Percentiles rank a stretch among this genome's conserved stretches.
These are phyloP conservation scores for Pediacus dermestoides DNA, from an alignment of 2,888 invertebrate genomes.

Conservation along the genomic window DNA sequence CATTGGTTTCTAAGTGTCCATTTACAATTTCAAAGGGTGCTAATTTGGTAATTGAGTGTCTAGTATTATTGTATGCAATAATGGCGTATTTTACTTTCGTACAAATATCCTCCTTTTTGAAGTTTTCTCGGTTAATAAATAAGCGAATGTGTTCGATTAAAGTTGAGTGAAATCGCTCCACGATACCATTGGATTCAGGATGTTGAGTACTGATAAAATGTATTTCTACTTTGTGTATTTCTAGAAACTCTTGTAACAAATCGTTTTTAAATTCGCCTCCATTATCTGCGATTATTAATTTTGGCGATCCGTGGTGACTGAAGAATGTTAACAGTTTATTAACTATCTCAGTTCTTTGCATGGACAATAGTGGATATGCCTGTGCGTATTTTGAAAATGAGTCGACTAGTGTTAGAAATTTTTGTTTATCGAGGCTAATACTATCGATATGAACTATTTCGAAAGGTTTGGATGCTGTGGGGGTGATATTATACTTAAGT, in stretches of 20 bases:
- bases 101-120: conserved; percentile 8
- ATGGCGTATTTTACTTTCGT: conserved; percentile 15
- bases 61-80: conserved; percentile 18
- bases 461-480: conserved; percentile 17
- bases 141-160: conserved; percentile 20
- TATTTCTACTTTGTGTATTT: conserved; percentile 21
- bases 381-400: conserved; percentile 25
- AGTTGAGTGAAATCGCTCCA: conserved; percentile 20
- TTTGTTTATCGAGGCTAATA: conserved; percentile 11
- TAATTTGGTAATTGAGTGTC: conserved; percentile 18
- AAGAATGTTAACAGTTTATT: conserved; percentile 22
- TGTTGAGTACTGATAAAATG: conserved; percentile 22
- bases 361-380: conserved; percentile 17
- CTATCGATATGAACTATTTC: conserved; percentile 19
- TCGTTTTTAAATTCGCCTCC: conserved; percentile 24
- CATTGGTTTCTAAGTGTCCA: conserved; percentile 17
- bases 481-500: conserved; percentile 17
- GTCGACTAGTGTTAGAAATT: conserved; percentile 25
- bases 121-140: conserved; percentile 11
- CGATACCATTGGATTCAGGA: conserved; percentile 21
- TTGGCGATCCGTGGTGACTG: conserved; percentile 20
- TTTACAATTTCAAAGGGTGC: conserved; percentile 20
- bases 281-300: conserved; percentile 23
- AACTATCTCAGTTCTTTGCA: conserved; percentile 17
- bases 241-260: conserved; percentile 19